Base-by-base conservation (phyloP, 2,797 vertebrate species). In the Poliocrania exsul region DNA sequence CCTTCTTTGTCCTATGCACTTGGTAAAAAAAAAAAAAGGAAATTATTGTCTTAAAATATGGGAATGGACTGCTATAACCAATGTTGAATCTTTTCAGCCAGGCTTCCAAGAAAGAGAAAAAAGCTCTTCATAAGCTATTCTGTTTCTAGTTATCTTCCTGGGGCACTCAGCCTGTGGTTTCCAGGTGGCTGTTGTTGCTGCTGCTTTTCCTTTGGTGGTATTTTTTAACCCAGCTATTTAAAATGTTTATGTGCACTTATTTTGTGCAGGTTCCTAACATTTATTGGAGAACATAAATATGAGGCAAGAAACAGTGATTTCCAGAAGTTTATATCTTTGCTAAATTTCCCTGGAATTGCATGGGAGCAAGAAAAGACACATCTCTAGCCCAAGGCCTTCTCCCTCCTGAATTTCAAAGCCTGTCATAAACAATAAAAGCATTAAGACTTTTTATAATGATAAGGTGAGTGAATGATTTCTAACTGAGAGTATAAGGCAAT, bases 341-440 rank as follows among this genome's bases (percentile, higher is more conserved):
- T 92, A 72, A 91, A 87, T 17, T 70, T 82, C 58, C 92, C 58
- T 81, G 57, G 42, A 81, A 81, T 83, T 81, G 23, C 37, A 88
- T 53, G 17, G 73, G 37, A 84, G n/a, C 79, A 92, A 87, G 89
- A 88, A 83, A 92, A 96, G 44, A 81, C 70, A 86, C 38, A 89
- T 84, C 33, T 79, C 15, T 92, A 90, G 79, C 80, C 75, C 50
- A 56, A 88, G 56, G 62, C 40, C 46, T 28, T 83, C n/a, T 91
- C n/a, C 38, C 17, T 80, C 74, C 56, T 83, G 26, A 92, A 93
- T 67, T 87, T 87, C 90, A 90, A 96, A 93, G 54, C 46, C 25
- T 74, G 15, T 44, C 47, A 93, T 72, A 70, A 93, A 86, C 58
- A 81, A 38, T 42, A 79, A 84, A 81, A 65, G 12, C 18, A 50